These are phyloP conservation scores for Lagopus muta DNA, from an alignment of 2,113 vertebrate species.

Conservation along the genomic window DNA sequence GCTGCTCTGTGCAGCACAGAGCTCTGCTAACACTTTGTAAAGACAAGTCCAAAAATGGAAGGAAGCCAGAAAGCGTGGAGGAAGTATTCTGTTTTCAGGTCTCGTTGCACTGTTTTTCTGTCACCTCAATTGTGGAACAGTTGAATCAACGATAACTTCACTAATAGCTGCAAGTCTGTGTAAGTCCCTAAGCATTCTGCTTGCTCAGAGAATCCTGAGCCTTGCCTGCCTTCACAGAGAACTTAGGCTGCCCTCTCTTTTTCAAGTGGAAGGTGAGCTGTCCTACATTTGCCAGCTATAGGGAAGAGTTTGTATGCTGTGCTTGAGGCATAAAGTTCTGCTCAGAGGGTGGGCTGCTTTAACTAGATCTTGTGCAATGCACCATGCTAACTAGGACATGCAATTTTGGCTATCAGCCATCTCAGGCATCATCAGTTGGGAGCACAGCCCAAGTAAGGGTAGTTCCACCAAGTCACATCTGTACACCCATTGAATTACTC, in stretches of 20 bases:
- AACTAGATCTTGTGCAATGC: background rate
- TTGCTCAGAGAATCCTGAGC: background rate
- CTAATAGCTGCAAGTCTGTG: background rate
- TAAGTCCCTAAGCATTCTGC: background rate
- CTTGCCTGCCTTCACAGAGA: background rate
- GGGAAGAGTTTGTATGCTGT: background rate
- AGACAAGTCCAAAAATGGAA: background rate
- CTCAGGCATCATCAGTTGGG: fast-evolving
- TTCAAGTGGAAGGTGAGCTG: background rate
- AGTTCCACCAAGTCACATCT: background rate
- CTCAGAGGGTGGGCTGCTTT: background rate
- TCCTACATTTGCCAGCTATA: background rate
- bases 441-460: background rate
- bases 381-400: background rate
- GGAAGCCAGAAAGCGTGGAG: background rate
- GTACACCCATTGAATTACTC: background rate
- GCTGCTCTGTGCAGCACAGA: background rate
- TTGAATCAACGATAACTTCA: background rate
- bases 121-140: background rate
- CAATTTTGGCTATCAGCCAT: background rate
- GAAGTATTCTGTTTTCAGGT: background rate
- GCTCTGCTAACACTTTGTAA: background rate
- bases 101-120: background rate
- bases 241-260: background rate
- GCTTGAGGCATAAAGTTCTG: background rate